Percentiles rank a stretch among this genome's conserved stretches.
phyloP scores from a whole-genome alignment of 2,888 invertebrate species.

The Sceliomorpha sp. region DNA sequence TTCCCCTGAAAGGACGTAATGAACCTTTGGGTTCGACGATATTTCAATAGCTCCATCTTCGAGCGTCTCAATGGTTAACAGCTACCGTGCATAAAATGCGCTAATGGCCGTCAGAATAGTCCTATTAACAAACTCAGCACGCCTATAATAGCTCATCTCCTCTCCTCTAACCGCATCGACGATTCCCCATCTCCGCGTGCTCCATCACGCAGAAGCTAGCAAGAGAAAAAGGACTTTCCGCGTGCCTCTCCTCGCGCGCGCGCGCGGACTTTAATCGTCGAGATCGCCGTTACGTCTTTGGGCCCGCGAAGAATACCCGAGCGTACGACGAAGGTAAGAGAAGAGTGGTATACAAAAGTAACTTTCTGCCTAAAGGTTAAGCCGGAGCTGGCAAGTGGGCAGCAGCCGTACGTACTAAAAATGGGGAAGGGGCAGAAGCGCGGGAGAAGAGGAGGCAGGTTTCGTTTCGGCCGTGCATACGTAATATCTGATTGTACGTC shows the following conservation, averaged over 20 bases:
- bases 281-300: constrained; percentile 11
- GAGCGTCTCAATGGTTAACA: not conserved
- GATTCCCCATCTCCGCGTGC: not conserved
- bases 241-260: not conserved
- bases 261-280: not conserved
- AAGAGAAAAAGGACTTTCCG: not conserved
- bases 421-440: constrained; percentile 24
- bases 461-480: constrained; percentile 74
- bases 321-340: not conserved
- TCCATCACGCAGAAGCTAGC: not conserved
- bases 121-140: not conserved
- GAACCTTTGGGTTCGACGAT: too few species aligned
- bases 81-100: constrained; percentile 6
- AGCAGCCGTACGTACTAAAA: constrained; percentile 2
- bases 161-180: not conserved
- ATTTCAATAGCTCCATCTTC: constrained; percentile 2
- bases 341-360: constrained; percentile 16
- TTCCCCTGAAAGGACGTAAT: too few species aligned
- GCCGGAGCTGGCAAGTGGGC: constrained; percentile 7
- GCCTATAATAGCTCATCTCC: constrained; percentile 5
- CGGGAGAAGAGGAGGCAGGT: constrained; percentile 57
- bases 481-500: constrained; percentile 76
- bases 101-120: constrained; percentile 4
- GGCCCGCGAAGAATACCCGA: not conserved
- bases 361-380: constrained; percentile 24